phyloP scores from a whole-genome alignment of 2,113 vertebrate genomes.

The Chionis minor region DNA sequence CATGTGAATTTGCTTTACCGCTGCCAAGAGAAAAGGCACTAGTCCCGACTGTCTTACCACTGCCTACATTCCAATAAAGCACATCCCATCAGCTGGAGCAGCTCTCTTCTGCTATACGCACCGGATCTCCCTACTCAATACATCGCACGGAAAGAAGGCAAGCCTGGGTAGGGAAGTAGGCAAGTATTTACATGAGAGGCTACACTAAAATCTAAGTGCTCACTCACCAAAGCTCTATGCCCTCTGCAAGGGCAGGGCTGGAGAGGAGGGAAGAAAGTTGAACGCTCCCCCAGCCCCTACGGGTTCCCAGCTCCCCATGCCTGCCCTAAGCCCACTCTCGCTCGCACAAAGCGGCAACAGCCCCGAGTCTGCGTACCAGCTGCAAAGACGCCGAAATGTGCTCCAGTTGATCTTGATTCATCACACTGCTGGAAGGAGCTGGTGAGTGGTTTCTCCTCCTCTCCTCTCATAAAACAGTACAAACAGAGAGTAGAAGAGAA shows the following conservation, averaged over 20 bases:
- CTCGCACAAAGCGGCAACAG: accelerated
- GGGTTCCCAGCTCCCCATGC: not conserved
- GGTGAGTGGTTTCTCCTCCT: not conserved
- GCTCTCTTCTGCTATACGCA: accelerated
- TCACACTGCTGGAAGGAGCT: not conserved
- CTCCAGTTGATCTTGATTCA: not conserved
- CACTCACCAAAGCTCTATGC: not conserved
- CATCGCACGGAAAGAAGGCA: accelerated
- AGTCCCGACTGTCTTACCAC: not conserved
- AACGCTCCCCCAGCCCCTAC: accelerated
- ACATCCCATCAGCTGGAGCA: accelerated
- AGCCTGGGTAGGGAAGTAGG: accelerated
- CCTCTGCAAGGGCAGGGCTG: not conserved
- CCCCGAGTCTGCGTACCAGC: not conserved
- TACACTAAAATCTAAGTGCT: accelerated
- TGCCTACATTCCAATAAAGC: not conserved
- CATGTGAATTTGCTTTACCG: not conserved
- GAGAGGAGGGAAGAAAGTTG: not conserved
- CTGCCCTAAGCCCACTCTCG: not conserved
- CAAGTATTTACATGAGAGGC: not conserved
- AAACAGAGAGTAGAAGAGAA: not conserved
- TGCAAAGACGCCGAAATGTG: accelerated
- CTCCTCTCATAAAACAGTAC: not conserved
- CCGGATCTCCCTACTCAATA: not conserved
- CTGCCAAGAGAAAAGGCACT: not conserved